Evolutionary conservation across 2,888 invertebrate species (phyloP).

Genomic region (Ophion ventricosus): DNA sequence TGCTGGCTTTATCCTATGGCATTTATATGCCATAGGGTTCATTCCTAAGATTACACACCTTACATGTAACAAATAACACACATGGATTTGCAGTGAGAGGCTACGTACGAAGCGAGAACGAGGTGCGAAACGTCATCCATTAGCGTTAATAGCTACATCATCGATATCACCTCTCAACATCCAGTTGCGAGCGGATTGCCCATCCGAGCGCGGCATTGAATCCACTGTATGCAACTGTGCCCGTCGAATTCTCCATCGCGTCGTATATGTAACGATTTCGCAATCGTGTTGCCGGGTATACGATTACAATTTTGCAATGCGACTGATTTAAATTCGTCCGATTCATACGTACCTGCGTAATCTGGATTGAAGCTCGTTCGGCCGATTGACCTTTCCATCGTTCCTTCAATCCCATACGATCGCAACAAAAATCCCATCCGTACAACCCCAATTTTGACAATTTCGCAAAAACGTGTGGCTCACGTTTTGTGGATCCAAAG

Average conservation of each 20-base stretch:
- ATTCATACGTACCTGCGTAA: constrained; percentile 28
- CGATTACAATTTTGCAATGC: constrained; percentile 46
- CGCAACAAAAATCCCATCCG: constrained; percentile 22
- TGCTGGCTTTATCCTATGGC: no score
- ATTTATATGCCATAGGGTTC: no score
- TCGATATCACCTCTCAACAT: constrained; percentile 66
- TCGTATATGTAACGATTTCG: background rate
- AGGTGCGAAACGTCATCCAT: constrained; percentile 66
- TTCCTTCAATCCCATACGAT: constrained; percentile 20
- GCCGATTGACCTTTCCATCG: background rate
- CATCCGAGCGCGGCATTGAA: constrained; percentile 39
- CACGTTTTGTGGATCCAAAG: background rate
- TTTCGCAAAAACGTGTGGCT: background rate
- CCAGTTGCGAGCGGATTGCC: constrained; percentile 39
- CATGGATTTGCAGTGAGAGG: no score
- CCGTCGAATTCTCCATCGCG: background rate
- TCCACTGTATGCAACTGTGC: constrained; percentile 22
- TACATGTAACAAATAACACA: no score
- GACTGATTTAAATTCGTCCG: constrained; percentile 43
- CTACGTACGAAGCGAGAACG: constrained; percentile 8
- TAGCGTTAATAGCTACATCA: constrained; percentile 72
- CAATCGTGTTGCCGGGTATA: constrained; percentile 25
- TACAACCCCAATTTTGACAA: background rate
- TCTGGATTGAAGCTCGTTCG: constrained; percentile 10
- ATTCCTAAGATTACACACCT: no score